phyloP scores from a whole-genome alignment of 2,888 invertebrate genomes.

The Tuberolachnus salignus region DNA sequence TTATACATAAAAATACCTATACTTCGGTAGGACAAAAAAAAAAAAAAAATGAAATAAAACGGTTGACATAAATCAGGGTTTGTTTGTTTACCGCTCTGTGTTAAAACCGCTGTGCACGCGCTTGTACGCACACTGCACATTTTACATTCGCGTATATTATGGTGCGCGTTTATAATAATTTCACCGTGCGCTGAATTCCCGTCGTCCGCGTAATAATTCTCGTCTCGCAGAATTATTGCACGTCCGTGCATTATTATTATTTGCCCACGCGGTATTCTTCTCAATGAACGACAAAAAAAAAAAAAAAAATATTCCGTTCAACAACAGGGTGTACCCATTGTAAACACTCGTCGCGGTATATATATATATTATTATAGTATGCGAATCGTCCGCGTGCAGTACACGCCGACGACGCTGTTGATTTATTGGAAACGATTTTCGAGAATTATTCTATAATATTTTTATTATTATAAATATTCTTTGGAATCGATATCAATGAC shows the following conservation, averaged over 20 bases:
- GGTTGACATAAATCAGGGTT: conserved; percentile 45
- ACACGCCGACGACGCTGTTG: conserved; percentile 1
- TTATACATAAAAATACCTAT: not conserved
- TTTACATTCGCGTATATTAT: not conserved
- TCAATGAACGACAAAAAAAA: conserved; percentile 11
- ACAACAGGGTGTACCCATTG: too few relatives aligned
- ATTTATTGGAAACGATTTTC: conserved; percentile 50
- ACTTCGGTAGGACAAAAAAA: too few relatives aligned
- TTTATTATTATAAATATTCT: too few relatives aligned
- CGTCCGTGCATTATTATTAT: not conserved
- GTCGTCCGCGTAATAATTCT: too few relatives aligned
- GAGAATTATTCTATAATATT: conserved; percentile 37
- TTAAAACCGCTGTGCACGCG: conserved; percentile 2
- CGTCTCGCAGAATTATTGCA: too few relatives aligned
- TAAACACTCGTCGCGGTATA: not conserved
- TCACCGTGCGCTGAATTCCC: too few relatives aligned
- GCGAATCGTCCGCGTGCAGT: not conserved
- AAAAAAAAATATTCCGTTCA: too few relatives aligned
- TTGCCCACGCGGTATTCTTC: not conserved
- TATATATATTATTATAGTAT: not conserved
- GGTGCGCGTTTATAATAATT: not conserved
- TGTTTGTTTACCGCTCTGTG: conserved; percentile 32
- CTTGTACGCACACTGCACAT: too few relatives aligned
- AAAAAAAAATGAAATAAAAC: not conserved
- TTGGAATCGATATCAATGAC: conserved; percentile 17